These are phyloP conservation scores for Napeogenes sylphis DNA, from an alignment of 2,888 invertebrate species.

Conservation along the genomic window DNA sequence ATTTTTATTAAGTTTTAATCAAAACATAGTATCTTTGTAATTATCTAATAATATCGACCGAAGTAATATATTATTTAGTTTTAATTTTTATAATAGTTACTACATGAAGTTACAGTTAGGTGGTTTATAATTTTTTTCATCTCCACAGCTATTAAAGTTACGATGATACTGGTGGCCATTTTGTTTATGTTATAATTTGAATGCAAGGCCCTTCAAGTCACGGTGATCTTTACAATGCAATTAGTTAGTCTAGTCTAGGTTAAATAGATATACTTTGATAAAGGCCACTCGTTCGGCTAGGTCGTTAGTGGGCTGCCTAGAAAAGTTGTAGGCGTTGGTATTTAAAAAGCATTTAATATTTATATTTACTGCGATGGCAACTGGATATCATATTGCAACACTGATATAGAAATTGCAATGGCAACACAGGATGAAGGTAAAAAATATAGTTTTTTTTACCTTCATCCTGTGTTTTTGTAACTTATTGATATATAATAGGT, in stretches of 20 bases:
- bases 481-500: too few relatives aligned
- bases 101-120: too few relatives aligned
- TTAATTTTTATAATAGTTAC: too few relatives aligned
- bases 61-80: too few relatives aligned
- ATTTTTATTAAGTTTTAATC: too few relatives aligned
- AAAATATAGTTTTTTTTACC: too few relatives aligned
- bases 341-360: slow-evolving; percentile 10
- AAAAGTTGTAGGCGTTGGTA: slow-evolving; percentile 15
- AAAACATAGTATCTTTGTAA: too few relatives aligned
- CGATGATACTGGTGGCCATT: too few relatives aligned
- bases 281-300: slow-evolving; percentile 22
- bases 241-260: slow-evolving; percentile 7
- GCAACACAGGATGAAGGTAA: too few relatives aligned
- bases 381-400: not conserved
- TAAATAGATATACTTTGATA: slow-evolving; percentile 14
- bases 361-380: not conserved
- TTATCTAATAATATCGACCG: too few relatives aligned
- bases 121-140: slow-evolving; percentile 26
- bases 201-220: slow-evolving; percentile 39
- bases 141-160: too few relatives aligned
- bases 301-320: slow-evolving; percentile 13
- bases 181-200: slow-evolving; percentile 13
- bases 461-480: too few relatives aligned
- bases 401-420: not conserved
- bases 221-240: slow-evolving; percentile 22